Evolutionary conservation across 2,888 invertebrate species (phyloP).

Genomic region (Caenorhabditis sinica): DNA sequence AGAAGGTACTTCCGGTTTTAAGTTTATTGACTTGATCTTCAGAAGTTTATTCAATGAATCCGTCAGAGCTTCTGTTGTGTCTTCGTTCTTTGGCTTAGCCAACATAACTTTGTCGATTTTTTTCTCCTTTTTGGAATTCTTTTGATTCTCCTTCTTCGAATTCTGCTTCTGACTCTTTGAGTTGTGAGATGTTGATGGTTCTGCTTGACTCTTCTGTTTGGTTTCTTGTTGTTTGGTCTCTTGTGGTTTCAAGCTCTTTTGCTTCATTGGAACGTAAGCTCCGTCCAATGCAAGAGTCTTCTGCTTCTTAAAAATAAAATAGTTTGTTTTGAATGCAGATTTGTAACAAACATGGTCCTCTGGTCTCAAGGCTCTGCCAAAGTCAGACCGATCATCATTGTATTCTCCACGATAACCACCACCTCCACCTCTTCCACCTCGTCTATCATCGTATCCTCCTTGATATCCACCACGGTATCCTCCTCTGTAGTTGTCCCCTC

Average conservation of each 20-base stretch:
- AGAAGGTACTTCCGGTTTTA: not conserved
- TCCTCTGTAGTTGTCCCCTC: constrained; percentile 13
- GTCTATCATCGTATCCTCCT: constrained; percentile 33
- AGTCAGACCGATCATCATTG: constrained; percentile 27
- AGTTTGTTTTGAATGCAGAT: too few relatives aligned
- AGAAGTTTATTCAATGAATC: constrained; percentile 40
- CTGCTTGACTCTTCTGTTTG: not conserved
- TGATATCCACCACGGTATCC: constrained; percentile 41
- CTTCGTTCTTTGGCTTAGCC: constrained; percentile 7
- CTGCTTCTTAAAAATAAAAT: constrained; percentile 16
- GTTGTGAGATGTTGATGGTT: constrained; percentile 1
- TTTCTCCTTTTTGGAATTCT: constrained; percentile 25
- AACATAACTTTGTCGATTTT: constrained; percentile 20
- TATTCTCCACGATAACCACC: constrained; percentile 34
- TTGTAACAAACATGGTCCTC: too few relatives aligned
- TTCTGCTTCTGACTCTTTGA: not conserved
- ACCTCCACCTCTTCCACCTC: constrained; percentile 19
- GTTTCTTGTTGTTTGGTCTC: constrained; percentile 20
- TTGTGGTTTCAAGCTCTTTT: constrained; percentile 34
- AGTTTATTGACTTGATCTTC: constrained; percentile 20
- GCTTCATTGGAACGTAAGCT: constrained; percentile 41
- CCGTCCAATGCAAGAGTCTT: constrained; percentile 19
- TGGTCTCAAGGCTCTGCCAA: too few relatives aligned
- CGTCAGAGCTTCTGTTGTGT: constrained; percentile 24
- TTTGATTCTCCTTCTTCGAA: constrained; percentile 15